These are phyloP conservation scores for Crypturellus tataupa DNA, from an alignment of 2,797 vertebrate species.

Conservation along the genomic window DNA sequence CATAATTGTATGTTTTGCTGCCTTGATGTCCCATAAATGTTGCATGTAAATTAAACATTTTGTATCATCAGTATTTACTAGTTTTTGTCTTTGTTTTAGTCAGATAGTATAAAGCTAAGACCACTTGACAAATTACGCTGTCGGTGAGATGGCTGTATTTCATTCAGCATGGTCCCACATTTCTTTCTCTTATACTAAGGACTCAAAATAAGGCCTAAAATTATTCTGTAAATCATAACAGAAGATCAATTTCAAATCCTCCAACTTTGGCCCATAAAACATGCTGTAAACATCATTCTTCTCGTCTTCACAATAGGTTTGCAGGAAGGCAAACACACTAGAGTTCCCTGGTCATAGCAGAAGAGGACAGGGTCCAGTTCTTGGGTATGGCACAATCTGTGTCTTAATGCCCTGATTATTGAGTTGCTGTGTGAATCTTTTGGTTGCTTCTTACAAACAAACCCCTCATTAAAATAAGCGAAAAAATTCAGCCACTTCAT, in stretches of 20 bases:
- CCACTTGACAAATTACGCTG: neutral
- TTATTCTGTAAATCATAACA: neutral
- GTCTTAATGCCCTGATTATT: neutral
- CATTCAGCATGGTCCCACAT: neutral
- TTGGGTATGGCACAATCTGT: neutral
- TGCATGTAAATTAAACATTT: slow-evolving; percentile 85
- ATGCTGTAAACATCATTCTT: neutral
- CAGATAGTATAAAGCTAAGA: neutral
- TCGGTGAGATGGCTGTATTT: neutral
- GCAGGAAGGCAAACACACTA: neutral
- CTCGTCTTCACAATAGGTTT: neutral
- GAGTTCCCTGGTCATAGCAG: neutral
- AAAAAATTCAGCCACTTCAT: neutral
- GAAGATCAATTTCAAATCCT: neutral
- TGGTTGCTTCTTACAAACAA: neutral
- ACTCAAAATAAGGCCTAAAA: neutral
- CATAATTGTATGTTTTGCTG: slow-evolving; percentile 72
- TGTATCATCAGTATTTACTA: slow-evolving; percentile 60
- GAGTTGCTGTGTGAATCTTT: neutral
- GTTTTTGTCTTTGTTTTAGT: slow-evolving; percentile 36
- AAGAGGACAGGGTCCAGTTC: neutral
- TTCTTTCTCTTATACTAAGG: neutral
- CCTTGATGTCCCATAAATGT: slow-evolving; percentile 72
- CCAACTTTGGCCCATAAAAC: neutral
- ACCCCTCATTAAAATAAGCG: neutral